These are phyloP conservation scores for Callosobruchus maculatus DNA, from an alignment of 2,888 invertebrate species.

Conservation along the genomic window DNA sequence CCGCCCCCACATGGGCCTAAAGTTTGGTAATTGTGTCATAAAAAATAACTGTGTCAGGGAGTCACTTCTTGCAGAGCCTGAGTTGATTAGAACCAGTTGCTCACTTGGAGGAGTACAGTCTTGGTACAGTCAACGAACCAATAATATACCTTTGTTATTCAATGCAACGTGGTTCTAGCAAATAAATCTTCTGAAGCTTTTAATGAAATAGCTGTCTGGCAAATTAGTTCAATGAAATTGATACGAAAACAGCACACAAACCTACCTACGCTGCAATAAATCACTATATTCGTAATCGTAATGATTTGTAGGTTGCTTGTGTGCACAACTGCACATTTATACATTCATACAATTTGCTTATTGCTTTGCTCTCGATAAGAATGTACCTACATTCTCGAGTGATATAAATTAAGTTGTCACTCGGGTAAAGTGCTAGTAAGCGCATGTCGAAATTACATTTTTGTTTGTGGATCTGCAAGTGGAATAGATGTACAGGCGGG, in stretches of 20 bases:
- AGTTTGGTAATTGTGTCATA: too few species aligned
- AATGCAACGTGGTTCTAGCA: too few species aligned
- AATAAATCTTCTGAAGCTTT: too few species aligned
- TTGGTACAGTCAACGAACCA: too few species aligned
- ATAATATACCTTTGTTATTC: too few species aligned
- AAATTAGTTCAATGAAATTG: not conserved
- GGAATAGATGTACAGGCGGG: too few species aligned
- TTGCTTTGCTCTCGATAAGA: not conserved
- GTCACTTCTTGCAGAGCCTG: too few species aligned
- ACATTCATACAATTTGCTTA: not conserved
- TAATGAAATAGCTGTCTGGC: not conserved
- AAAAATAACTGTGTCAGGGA: too few species aligned
- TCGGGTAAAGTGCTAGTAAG: not conserved
- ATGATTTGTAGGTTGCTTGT: not conserved
- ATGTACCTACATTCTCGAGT: not conserved
- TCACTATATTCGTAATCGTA: not conserved
- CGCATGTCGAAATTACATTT: not conserved
- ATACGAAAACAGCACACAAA: not conserved
- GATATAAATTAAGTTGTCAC: not conserved
- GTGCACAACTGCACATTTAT: not conserved
- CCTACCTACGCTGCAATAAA: not conserved
- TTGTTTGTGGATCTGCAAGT: too few species aligned
- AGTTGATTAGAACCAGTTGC: too few species aligned
- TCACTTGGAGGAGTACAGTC: too few species aligned
- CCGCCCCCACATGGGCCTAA: too few species aligned